Percentiles rank a stretch among this genome's conserved stretches.
phyloP scores from a whole-genome alignment of 2,888 invertebrate genomes.

The Meteorus colon region DNA sequence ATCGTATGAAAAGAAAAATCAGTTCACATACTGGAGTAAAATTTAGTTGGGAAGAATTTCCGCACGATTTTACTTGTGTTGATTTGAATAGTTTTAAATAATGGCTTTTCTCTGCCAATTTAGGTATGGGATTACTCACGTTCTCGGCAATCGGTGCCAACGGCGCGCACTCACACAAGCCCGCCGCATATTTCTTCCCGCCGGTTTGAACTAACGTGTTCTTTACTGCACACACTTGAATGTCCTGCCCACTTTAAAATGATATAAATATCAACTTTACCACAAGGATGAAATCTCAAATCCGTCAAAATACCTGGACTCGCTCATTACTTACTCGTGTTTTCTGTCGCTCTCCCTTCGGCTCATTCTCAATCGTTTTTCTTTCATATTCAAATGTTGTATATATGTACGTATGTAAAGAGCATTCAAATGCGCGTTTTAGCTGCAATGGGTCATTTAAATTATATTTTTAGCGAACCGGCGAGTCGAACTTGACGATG shows the following conservation, averaged over 20 bases:
- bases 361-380: background rate
- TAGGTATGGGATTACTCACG: slow-evolving; percentile 48
- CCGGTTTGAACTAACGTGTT: slow-evolving; percentile 29
- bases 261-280: slow-evolving; percentile 35
- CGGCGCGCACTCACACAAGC: slow-evolving; percentile 39
- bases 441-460: slow-evolving; percentile 57
- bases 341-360: too few relatives aligned
- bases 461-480: slow-evolving; percentile 65
- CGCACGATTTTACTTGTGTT: background rate
- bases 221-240: slow-evolving; percentile 31
- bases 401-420: background rate
- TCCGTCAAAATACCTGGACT: slow-evolving; percentile 41
- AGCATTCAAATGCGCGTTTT: slow-evolving; percentile 40
- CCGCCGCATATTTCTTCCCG: slow-evolving; percentile 35
- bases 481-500: slow-evolving; percentile 60
- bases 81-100: slow-evolving; percentile 30
- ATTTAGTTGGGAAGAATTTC: background rate
- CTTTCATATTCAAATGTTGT: background rate
- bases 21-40: background rate
- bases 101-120: slow-evolving; percentile 47
- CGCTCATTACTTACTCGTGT: slow-evolving; percentile 10
- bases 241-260: slow-evolving; percentile 16
- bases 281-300: slow-evolving; percentile 32
- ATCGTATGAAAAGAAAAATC: too few relatives aligned
- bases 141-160: slow-evolving; percentile 50